Conservation (phyloP, 2,797 vertebrate species). For the Gobio occitaniae region DNA sequence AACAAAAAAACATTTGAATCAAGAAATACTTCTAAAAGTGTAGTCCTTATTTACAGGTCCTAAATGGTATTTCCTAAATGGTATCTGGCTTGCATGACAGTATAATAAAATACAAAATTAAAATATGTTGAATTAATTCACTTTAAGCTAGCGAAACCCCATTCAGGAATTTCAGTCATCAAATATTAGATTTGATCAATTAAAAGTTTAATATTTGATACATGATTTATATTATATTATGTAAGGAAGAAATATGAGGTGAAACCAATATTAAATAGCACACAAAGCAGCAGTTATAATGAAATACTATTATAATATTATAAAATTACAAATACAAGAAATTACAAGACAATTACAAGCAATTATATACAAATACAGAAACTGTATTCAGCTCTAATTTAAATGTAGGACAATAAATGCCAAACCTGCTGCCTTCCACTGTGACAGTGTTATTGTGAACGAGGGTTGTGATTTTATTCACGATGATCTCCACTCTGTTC, state of each 20-base stretch:
- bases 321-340: not conserved
- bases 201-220: not conserved
- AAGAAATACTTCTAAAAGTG: not conserved
- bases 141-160: not conserved
- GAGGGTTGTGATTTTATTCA: conserved; percentile 77
- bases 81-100: not conserved
- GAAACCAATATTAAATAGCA: not conserved
- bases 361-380: not conserved
- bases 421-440: conserved; percentile 76
- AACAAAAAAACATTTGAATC: not conserved
- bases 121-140: not conserved
- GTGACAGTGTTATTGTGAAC: conserved; percentile 65
- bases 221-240: not conserved
- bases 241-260: not conserved
- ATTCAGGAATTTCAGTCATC: not conserved
- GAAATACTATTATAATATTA: not conserved
- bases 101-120: not conserved
- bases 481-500: conserved; percentile 69
- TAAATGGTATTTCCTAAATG: not conserved
- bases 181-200: not conserved
- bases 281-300: not conserved
- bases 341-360: not conserved
- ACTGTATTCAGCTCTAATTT: not conserved
- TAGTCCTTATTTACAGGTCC: not conserved
- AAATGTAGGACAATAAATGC: not conserved